These are phyloP conservation scores for Metallyticus violacea DNA, from an alignment of 2,888 invertebrate genomes.

Conservation along the genomic window DNA sequence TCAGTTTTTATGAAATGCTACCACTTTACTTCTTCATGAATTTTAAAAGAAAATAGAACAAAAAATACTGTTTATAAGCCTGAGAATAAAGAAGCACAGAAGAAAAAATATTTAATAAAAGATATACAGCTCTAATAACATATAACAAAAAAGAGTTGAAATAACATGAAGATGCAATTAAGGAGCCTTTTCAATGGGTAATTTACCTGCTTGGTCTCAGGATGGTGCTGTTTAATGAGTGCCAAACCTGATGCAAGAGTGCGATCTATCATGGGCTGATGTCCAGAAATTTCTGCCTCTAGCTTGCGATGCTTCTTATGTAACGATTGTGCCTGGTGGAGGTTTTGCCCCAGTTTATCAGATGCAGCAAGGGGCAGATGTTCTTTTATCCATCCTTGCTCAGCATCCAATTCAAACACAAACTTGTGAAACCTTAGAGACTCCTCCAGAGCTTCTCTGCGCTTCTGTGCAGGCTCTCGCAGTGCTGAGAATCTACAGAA, in stretches of 20 bases:
- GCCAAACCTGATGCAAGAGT: conserved; percentile 75
- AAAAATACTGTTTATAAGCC: too few relatives aligned
- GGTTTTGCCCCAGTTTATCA: conserved; percentile 72
- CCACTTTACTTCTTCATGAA: too few relatives aligned
- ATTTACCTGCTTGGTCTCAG: conserved; percentile 69
- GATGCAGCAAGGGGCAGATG: conserved; percentile 78
- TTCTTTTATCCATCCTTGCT: conserved; percentile 94
- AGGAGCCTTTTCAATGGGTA: background rate
- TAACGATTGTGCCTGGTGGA: conserved; percentile 88
- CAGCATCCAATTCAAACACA: conserved; percentile 87
- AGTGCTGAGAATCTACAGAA: conserved; percentile 60
- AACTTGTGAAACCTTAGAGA: conserved; percentile 87
- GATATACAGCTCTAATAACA: background rate
- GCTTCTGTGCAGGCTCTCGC: conserved; percentile 65
- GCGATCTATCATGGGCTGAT: conserved; percentile 80
- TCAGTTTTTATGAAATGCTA: too few relatives aligned
- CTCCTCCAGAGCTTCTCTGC: conserved; percentile 79
- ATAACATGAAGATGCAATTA: background rate
- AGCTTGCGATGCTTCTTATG: conserved; percentile 93
- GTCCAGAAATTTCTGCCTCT: conserved; percentile 82
- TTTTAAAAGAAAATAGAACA: too few relatives aligned
- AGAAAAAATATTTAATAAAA: background rate
- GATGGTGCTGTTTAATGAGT: conserved; percentile 74
- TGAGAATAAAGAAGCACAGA: background rate
- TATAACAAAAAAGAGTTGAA: background rate